phyloP scores from a whole-genome alignment of 2,888 invertebrate species.

The Cotesia congregata region DNA sequence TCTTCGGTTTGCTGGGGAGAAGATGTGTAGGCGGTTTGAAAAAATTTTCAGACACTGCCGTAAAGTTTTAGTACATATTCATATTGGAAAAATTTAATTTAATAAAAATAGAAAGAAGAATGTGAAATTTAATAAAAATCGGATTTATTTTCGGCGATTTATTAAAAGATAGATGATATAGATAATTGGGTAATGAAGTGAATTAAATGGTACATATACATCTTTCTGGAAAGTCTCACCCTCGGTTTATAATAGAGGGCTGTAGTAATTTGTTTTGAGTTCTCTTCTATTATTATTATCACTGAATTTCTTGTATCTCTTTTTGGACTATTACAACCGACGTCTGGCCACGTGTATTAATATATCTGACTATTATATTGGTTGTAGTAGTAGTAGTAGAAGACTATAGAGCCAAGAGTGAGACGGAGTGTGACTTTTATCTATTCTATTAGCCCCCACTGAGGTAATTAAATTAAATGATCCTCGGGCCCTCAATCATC shows the following conservation, averaged over 20 bases:
- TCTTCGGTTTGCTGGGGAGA: constrained; percentile 33
- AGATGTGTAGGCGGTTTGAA: constrained; percentile 43
- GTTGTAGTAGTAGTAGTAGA: constrained; percentile 18
- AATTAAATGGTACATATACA: background rate
- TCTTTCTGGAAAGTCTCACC: constrained; percentile 12
- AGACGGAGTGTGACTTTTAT: constrained; percentile 61
- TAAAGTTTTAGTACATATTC: background rate
- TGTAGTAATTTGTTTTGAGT: background rate
- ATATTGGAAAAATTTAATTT: background rate
- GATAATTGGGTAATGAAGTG: constrained; percentile 1
- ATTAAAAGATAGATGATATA: background rate
- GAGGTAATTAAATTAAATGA: constrained; percentile 69
- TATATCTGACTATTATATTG: constrained; percentile 53
- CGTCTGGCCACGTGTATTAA: constrained; percentile 54
- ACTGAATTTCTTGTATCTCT: constrained; percentile 48
- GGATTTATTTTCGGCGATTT: background rate
- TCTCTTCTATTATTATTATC: constrained; percentile 27
- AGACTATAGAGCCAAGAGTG: background rate
- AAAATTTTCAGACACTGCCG: constrained; percentile 21
- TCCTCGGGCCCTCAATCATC: constrained; percentile 67
- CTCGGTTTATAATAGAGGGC: constrained; percentile 36
- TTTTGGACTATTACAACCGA: constrained; percentile 38
- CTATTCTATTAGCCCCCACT: constrained; percentile 66
- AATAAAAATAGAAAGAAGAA: background rate
- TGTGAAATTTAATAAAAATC: background rate